Percentiles rank a stretch among this genome's conserved stretches.
phyloP scores from a whole-genome alignment of 1,140 invertebrate species.

The Drosophila bifasciata region DNA sequence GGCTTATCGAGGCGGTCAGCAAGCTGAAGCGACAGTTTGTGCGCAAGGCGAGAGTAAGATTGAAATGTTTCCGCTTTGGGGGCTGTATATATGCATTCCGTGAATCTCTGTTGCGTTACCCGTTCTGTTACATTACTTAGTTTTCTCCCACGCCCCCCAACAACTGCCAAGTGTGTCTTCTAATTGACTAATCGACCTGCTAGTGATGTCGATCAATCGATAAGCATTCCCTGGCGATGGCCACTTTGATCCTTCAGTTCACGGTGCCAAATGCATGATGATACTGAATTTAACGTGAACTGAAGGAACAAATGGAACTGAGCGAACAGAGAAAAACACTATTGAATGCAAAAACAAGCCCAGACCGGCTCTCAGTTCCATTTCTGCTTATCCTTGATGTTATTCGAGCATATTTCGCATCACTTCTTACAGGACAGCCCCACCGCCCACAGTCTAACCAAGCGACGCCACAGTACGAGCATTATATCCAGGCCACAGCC shows the following conservation, averaged over 20 bases:
- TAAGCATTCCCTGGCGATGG: neutral
- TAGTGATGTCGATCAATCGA: slow-evolving; percentile 1
- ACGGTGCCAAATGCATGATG: too few species aligned
- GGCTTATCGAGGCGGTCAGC: slow-evolving; percentile 95
- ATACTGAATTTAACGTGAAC: too few species aligned
- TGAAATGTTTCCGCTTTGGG: slow-evolving; percentile 6
- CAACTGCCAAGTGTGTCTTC: slow-evolving; percentile 32
- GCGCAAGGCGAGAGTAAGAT: slow-evolving; percentile 78
- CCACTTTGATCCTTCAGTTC: neutral
- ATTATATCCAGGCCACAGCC: slow-evolving; percentile 85
- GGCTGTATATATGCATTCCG: slow-evolving; percentile 34
- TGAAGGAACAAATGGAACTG: too few species aligned
- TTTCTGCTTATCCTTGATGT: slow-evolving; percentile 59
- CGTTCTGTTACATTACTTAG: slow-evolving; percentile 21
- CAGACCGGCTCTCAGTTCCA: slow-evolving; percentile 35
- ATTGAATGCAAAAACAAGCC: neutral
- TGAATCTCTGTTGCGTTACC: slow-evolving; percentile 42
- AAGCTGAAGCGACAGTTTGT: slow-evolving; percentile 91
- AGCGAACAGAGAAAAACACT: too few species aligned
- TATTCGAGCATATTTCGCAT: slow-evolving; percentile 62
- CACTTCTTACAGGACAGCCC: slow-evolving; percentile 85
- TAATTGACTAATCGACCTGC: slow-evolving; percentile 41
- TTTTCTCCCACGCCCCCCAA: too few species aligned
- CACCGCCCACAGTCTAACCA: slow-evolving; percentile 86
- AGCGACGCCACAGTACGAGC: slow-evolving; percentile 89